Conservation (phyloP, 2,888 invertebrate genomes). For the Caenorhabditis zanzibari region DNA sequence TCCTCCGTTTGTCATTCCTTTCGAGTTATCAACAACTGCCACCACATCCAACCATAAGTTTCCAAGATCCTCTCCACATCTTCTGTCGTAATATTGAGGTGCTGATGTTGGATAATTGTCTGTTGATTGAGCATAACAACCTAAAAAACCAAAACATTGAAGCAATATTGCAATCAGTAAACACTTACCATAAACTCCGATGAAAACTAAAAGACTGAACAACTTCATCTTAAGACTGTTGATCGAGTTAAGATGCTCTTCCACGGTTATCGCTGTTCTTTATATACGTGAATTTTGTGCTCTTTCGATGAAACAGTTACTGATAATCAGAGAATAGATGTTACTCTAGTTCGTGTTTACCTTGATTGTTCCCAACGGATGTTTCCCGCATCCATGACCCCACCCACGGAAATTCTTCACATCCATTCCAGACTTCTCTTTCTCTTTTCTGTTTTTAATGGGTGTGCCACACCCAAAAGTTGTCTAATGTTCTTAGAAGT, state of each 20-base stretch:
- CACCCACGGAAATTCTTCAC: conserved; percentile 4
- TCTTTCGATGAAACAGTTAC: conserved; percentile 12
- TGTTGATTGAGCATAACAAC: conserved; percentile 6
- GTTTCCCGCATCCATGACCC: background rate
- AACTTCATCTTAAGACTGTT: conserved; percentile 10
- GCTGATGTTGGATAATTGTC: background rate
- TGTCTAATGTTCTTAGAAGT: background rate
- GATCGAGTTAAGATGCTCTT: conserved; percentile 26
- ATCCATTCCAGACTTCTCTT: background rate
- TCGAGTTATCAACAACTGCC: conserved; percentile 53
- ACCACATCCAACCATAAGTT: conserved; percentile 61
- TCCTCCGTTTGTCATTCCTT: conserved; percentile 57
- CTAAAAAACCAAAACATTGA: background rate
- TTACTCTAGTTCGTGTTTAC: conserved; percentile 17
- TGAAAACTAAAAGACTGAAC: background rate
- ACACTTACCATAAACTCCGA: conserved; percentile 15
- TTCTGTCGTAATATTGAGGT: conserved; percentile 32
- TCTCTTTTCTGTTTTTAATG: background rate
- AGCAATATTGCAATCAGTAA: background rate
- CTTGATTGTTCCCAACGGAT: background rate
- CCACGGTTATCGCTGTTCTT: background rate
- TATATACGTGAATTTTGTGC: background rate
- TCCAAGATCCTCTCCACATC: conserved; percentile 46
- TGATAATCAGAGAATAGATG: conserved; percentile 18
- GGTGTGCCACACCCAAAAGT: conserved; percentile 23